These are phyloP conservation scores for Dasysyrphus albostriatus DNA, from an alignment of 2,888 invertebrate genomes.

Conservation along the genomic window DNA sequence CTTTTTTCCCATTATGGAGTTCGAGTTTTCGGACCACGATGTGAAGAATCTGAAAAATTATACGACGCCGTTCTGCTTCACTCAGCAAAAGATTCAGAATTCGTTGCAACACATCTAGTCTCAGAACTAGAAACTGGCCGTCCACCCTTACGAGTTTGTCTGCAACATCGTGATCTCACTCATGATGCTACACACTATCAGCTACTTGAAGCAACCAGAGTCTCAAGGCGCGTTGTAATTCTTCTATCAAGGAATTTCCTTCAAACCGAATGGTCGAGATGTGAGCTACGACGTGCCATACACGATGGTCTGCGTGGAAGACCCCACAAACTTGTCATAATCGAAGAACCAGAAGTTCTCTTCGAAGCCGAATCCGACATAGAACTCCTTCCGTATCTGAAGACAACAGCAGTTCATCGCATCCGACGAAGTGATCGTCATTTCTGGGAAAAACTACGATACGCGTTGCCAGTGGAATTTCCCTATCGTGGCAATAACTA, in stretches of 20 bases:
- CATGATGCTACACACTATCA: conserved; percentile 87
- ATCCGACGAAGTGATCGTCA: conserved; percentile 94
- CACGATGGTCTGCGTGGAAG: conserved; percentile 94
- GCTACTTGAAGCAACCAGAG: conserved; percentile 93
- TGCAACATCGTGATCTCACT: conserved; percentile 94
- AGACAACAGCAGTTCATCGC: conserved; percentile 90
- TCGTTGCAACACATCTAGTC: conserved; percentile 93
- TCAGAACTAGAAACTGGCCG: conserved; percentile 93
- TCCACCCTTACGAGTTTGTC: conserved; percentile 90
- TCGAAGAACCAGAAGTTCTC: conserved; percentile 93
- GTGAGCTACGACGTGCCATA: conserved; percentile 94
- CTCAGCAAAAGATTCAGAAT: conserved; percentile 95
- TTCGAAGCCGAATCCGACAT: conserved; percentile 94
- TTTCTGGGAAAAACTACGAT: conserved; percentile 96
- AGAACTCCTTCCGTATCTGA: conserved; percentile 94
- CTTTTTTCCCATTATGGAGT: conserved; percentile 94
- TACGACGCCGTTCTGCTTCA: conserved; percentile 97
- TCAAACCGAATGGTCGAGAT: conserved; percentile 96
- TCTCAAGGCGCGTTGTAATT: conserved; percentile 93
- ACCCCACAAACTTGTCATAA: conserved; percentile 93
- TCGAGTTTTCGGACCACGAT: conserved; percentile 90
- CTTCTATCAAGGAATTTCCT: conserved; percentile 95
- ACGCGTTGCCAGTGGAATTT: conserved; percentile 91
- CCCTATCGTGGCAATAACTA: conserved; percentile 95
- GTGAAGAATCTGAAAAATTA: conserved; percentile 92